Evolutionary conservation across 2,888 invertebrate species (phyloP), one percentile per base, ranked within the genome.

Genomic region (Seira musarum): DNA sequence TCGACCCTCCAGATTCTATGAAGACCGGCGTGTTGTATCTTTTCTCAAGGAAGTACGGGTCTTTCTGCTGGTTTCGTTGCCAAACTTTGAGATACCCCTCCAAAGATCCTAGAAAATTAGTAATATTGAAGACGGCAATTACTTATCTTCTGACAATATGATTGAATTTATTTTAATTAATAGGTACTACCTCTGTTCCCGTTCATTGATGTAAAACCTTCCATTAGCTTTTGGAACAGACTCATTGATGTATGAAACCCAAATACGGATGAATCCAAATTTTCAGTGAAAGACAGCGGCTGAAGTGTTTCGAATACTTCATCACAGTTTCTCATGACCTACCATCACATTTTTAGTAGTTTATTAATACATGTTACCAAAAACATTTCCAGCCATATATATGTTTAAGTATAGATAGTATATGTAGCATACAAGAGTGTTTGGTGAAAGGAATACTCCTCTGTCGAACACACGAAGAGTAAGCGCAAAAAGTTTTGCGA

Each of bases 281-380:
- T 64, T 15, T 64, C 64, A 6, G 25, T 46, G 53, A 72, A 72
- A 0, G 53, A 49, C n/a, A 72, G 19, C 1, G 63, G 17, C 1
- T 24, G 6, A 49, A 64, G 46, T 13, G 22, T 72, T 8, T 64
- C 69, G 35, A 74, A 74, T 2, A 74, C 40, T 30, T 66, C 57
- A 17, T 74, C 74, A n/a, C 57, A 66, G 35, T 74, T 74, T 35
- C 60, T 74, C 35, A 74, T 57, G 1, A 69, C 72, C 72, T 72
- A 17, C 22, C n/a, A 22, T 21, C 15, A 49, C 49, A 17, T 57
- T n/a, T n/a, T n/a, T n/a, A n/a, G n/a, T n/a, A n/a, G n/a, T n/a
- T n/a, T n/a, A n/a, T n/a, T n/a, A n/a, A n/a, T n/a, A n/a, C n/a
- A n/a, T n/a, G n/a, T n/a, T n/a, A n/a, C n/a, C 24, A 21, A 10